Percentiles rank a stretch among this genome's conserved stretches.
Evolutionary conservation across 2,888 invertebrate genomes (phyloP).

Genomic region (Crocallis elinguaria): DNA sequence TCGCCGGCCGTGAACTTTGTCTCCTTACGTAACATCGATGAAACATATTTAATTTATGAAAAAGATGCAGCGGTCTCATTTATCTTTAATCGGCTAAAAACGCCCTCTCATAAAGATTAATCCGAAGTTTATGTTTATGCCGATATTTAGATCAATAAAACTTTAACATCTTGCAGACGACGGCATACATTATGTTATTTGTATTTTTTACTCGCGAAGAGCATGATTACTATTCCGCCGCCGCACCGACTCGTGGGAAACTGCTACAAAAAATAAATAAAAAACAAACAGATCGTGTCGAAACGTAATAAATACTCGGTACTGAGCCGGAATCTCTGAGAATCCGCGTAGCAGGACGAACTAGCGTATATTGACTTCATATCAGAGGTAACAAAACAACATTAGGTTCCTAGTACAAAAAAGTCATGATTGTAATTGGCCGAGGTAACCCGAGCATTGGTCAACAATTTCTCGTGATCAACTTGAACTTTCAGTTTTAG

Average conservation of each 20-base stretch:
- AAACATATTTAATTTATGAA: conserved; percentile 49
- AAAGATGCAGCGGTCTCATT: conserved; percentile 31
- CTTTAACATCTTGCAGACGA: not conserved
- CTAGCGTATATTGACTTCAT: conserved; percentile 47
- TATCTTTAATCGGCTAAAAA: conserved; percentile 1
- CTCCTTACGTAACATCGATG: conserved; percentile 64
- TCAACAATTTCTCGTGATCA: conserved; percentile 9
- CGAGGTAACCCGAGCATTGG: not conserved
- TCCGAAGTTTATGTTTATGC: too few relatives aligned
- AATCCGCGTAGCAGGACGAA: conserved; percentile 61
- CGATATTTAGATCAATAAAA: too few relatives aligned
- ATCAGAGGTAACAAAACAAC: conserved; percentile 31
- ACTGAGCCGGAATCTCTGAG: conserved; percentile 72
- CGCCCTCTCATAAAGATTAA: not conserved
- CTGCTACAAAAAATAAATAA: conserved; percentile 62
- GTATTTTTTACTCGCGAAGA: conserved; percentile 9
- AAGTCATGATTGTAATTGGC: conserved; percentile 29
- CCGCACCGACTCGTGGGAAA: conserved; percentile 69
- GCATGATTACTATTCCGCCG: conserved; percentile 55
- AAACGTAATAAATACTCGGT: conserved; percentile 66
- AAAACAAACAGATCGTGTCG: conserved; percentile 58
- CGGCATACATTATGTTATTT: conserved; percentile 11
- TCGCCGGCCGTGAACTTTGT: conserved; percentile 74
- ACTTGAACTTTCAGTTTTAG: conserved; percentile 15
- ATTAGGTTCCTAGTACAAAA: not conserved